phyloP scores from a whole-genome alignment of 2,797 vertebrate species.

The Molothrus aeneus region DNA sequence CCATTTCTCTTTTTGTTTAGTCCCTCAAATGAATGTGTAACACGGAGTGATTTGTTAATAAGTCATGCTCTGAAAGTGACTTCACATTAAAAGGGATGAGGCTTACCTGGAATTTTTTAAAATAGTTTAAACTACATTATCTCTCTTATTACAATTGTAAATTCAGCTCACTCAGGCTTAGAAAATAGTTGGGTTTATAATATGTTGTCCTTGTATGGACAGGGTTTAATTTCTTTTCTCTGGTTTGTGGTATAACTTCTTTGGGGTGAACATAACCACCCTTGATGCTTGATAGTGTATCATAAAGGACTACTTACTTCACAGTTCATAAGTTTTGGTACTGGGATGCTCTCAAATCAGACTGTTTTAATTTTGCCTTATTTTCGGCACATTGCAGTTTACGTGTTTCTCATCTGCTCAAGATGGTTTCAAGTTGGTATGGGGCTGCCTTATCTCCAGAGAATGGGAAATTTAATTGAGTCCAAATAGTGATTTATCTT shows the following conservation, averaged over 20 bases:
- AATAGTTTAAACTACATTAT: not conserved
- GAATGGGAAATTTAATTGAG: not conserved
- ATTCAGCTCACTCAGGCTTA: not conserved
- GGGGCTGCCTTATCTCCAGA: not conserved
- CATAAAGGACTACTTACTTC: not conserved
- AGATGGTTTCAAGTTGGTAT: not conserved
- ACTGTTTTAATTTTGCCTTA: not conserved
- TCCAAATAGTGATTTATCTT: not conserved
- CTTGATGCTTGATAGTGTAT: not conserved
- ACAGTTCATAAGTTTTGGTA: not conserved
- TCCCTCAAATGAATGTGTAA: not conserved
- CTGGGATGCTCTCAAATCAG: not conserved
- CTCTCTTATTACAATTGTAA: not conserved
- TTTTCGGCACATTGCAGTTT: accelerated
- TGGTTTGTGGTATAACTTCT: not conserved
- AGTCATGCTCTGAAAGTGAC: not conserved
- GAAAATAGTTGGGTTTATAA: not conserved
- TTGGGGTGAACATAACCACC: not conserved
- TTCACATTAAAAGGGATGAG: not conserved
- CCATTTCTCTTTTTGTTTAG: not conserved
- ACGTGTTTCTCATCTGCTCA: not conserved
- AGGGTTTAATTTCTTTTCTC: not conserved
- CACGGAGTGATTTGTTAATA: not conserved
- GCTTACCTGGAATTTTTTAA: accelerated
- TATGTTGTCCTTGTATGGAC: not conserved